Conservation (phyloP, 1,140 invertebrate genomes). For the Laupala kohalensis region DNA sequence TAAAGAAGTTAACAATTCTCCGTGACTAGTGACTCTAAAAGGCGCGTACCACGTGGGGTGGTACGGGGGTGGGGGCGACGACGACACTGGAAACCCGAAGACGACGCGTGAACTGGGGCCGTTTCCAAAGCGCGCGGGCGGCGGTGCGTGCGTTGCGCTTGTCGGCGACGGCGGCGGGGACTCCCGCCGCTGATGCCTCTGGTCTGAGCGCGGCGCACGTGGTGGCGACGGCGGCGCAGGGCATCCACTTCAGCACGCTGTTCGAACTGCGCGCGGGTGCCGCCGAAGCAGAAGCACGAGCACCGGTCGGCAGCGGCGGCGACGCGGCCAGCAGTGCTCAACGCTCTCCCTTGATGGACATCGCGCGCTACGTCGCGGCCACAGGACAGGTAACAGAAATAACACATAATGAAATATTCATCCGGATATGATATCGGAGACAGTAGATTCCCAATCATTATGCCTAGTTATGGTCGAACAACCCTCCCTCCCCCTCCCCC, state of each 20-base stretch:
- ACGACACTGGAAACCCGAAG: no score
- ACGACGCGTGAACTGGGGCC: not conserved
- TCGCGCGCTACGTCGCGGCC: slow-evolving; percentile 67
- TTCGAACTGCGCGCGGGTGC: slow-evolving; percentile 58
- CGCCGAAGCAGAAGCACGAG: slow-evolving; percentile 37
- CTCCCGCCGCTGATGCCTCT: not conserved
- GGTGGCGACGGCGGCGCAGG: slow-evolving; percentile 16
- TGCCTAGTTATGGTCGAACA: no score
- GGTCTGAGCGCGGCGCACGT: not conserved
- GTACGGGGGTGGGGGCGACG: no score
- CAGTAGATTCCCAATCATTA: no score
- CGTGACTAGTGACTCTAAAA: no score
- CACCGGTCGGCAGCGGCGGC: slow-evolving; percentile 38
- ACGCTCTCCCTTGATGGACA: slow-evolving; percentile 47
- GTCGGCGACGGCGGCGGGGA: no score
- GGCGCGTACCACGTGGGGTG: no score
- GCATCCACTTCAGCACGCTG: slow-evolving; percentile 54
- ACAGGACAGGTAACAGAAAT: slow-evolving; percentile 43
- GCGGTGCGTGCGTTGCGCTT: not conserved
- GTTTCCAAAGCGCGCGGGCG: not conserved
- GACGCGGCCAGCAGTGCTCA: slow-evolving; percentile 16
- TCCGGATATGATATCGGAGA: not conserved
- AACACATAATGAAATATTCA: no score
- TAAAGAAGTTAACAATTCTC: no score
- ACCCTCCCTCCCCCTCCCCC: no score